phyloP scores from a whole-genome alignment of 2,797 vertebrate species.

The Spondyliosoma cantharus region DNA sequence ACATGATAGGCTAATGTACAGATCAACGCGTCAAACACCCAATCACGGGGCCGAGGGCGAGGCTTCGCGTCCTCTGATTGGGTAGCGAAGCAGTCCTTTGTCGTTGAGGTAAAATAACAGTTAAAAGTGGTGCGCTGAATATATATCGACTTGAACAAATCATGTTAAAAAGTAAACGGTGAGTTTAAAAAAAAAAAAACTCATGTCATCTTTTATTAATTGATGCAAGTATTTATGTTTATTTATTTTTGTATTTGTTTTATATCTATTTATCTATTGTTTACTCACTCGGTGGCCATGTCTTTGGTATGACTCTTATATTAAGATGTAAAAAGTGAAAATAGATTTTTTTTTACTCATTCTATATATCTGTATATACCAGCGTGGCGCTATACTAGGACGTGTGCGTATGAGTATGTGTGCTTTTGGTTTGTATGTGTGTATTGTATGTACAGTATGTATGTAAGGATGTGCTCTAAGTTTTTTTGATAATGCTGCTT shows the following conservation, averaged over 20 bases:
- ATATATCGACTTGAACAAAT: slow-evolving; percentile 74
- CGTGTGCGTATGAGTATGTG: slow-evolving; percentile 73
- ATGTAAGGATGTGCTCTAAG: slow-evolving; percentile 76
- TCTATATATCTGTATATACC: slow-evolving; percentile 85
- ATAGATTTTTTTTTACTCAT: slow-evolving; percentile 84
- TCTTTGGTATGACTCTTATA: slow-evolving; percentile 86
- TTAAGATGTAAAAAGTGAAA: slow-evolving; percentile 83
- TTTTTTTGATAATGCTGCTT: slow-evolving; percentile 83
- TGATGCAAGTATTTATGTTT: slow-evolving; percentile 82
- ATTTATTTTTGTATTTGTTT: slow-evolving; percentile 87
- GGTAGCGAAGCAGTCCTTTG: slow-evolving; percentile 54
- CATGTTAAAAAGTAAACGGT: slow-evolving; percentile 59
- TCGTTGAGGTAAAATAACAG: slow-evolving; percentile 64
- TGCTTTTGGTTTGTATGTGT: slow-evolving; percentile 75
- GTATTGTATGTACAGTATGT: slow-evolving; percentile 76
- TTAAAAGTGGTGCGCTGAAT: slow-evolving; percentile 69
- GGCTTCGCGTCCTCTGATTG: slow-evolving; percentile 39
- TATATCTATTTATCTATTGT: slow-evolving; percentile 85
- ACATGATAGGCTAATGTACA: slow-evolving; percentile 69
- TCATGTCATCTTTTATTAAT: slow-evolving; percentile 76
- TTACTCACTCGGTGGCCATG: slow-evolving; percentile 86
- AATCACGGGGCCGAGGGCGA: slow-evolving; percentile 25
- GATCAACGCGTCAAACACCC: slow-evolving; percentile 46
- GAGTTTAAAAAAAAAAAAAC: slow-evolving; percentile 63
- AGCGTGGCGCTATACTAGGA: slow-evolving; percentile 78